Base-by-base conservation (phyloP, 2,113 vertebrate genomes). In the Perca flavescens region DNA sequence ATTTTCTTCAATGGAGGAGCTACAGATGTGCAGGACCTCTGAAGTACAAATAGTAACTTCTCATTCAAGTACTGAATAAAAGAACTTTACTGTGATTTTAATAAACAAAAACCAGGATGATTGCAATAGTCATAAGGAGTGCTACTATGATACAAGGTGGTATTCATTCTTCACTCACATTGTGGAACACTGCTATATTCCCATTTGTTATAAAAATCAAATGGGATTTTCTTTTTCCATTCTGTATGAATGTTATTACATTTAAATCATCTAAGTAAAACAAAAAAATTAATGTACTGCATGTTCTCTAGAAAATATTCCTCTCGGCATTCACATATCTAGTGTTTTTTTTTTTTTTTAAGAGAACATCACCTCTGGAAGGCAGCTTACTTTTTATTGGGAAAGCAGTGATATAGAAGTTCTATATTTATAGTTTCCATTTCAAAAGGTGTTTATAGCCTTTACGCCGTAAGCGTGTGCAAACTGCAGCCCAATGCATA, bases 51-150 rank as follows among this genome's bases (percentile, higher is more conserved):
- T 22, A 77, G 53, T 21, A 4, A 40, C 52, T 85, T 72, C 16
- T 43, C 68, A 73, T 77, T 76, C n/a, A 69, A 79, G 58, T 28
- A 4, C 53, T 28, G 6, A 68, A 77, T 43, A 73, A 67, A 9
- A 58, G 11, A 63, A 71, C 36, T 62, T 36, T 5, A 10, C 52
- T 36, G 31, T 12, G 34, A 62, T 57, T 73, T 62, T 16, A 36
- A 0, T 50, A 68, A 66, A 74, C 67, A 75, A 75, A 69, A 76
- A 52, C 4, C 0, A 36, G 36, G 14, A 66, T 8, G 40, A 56
- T 25, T 6, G 25, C 22, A 74, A 13, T 11, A 36, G 13, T 43
- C 21, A 50, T 31, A 53, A 11, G 17, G 49, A 40, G 31, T 19
- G 14, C 31, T 31, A 7, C 53, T 40, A 1, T 63, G 40, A 63